Evolutionary conservation across 1,140 invertebrate species (phyloP).

Genomic region (Stratiolaelaps scimitus): DNA sequence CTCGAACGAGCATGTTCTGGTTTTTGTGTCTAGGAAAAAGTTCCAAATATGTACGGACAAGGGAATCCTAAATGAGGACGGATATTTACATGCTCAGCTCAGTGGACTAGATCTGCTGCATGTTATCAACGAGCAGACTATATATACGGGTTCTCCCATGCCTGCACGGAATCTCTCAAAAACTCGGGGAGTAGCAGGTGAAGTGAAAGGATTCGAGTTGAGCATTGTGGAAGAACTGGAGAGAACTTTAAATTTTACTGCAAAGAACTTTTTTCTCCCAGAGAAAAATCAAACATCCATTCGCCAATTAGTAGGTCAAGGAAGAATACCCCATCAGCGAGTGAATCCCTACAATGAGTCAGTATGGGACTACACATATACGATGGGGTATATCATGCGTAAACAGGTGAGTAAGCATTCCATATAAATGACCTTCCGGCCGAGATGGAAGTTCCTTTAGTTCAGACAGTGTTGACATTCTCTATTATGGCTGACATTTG

Average conservation of each 20-base stretch:
- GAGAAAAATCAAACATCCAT: neutral
- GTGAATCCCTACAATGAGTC: neutral
- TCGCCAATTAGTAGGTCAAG: neutral
- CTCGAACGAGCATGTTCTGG: neutral
- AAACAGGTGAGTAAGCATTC: too few relatives aligned
- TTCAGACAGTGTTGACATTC: too few relatives aligned
- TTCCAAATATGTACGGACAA: neutral
- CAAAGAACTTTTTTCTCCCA: neutral
- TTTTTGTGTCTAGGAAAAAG: neutral
- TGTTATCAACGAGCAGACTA: neutral
- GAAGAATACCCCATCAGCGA: neutral
- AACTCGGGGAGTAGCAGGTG: too few relatives aligned
- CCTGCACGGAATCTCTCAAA: neutral
- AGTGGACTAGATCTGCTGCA: neutral
- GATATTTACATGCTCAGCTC: neutral
- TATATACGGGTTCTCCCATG: neutral
- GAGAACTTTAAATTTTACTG: neutral
- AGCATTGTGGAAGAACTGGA: neutral
- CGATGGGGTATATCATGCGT: conserved; percentile 1
- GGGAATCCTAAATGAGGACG: conserved; percentile 6
- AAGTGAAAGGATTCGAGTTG: neutral
- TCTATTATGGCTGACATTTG: too few relatives aligned
- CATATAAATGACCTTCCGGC: too few relatives aligned
- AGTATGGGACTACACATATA: neutral
- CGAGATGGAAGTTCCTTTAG: too few relatives aligned